Evolutionary conservation across 2,888 invertebrate genomes (phyloP), one percentile per base, ranked within the genome.

Genomic region (Meiosimyza platycephala): DNA sequence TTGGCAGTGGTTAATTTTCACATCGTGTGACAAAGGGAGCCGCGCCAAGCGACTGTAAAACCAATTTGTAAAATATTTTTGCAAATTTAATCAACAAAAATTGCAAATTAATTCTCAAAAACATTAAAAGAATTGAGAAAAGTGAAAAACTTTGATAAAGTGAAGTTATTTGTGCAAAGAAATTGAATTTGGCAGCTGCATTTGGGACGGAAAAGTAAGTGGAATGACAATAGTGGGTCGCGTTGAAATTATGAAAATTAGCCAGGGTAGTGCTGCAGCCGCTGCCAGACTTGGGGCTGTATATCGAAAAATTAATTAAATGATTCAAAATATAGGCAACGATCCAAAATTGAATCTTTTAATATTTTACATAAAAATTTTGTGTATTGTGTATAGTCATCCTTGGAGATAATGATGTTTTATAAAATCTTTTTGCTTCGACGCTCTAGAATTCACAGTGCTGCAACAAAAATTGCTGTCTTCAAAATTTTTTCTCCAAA

Each of bases 1-100:
- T 40, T 40, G 9, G 74, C 68, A 72, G 73, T 75, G 75, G 76
- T 74, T 76, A 75, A 75, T 73, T 77, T 76, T 77, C 76, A 73
- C 72, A 72, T 72, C 54, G 76, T 77, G 70, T 74, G 59, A 70
- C 74, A 59, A 60, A 75, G 54, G 63, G 75, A 75, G 71, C 64
- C 76, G 74, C 76, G 75, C 64, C 60, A 69, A 73, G 73, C 73
- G 74, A 71, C 68, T 64, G 65, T 48, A 40, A 63, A 16, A 66
- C 55, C 72, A 28, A 28, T 3, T 28, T 28, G 28, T 60, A 3
- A 57, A 40, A 68, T 51, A 48, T 65, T 70, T 51, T 51, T 60
- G 59, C 59, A 22, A 18, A 13, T 1, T 33, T 11, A 13, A 13
- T 3, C 28, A 60, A 15, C 33, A 28, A 60, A 59, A 60, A 28